These are phyloP conservation scores for Tenrec ecaudatus DNA, from an alignment of 2,113 vertebrate genomes.

Conservation along the genomic window DNA sequence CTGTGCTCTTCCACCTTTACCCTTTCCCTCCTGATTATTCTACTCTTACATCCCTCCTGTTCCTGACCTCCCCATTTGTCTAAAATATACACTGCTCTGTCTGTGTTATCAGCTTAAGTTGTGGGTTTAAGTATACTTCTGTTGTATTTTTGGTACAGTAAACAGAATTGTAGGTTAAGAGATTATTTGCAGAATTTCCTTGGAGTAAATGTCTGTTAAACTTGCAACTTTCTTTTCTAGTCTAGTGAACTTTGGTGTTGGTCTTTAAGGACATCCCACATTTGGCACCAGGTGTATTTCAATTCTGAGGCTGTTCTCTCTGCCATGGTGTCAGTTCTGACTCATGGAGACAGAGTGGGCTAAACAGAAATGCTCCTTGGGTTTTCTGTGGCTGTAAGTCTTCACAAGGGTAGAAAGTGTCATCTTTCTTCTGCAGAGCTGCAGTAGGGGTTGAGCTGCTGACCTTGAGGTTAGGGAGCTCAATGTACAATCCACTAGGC, in stretches of 20 bases:
- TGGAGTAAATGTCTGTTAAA: not conserved
- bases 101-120: not conserved
- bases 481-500: too few relatives aligned
- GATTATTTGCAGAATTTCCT: not conserved
- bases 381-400: too few relatives aligned
- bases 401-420: too few relatives aligned
- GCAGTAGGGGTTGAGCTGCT: too few relatives aligned
- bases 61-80: not conserved
- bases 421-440: too few relatives aligned
- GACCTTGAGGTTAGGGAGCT: too few relatives aligned
- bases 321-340: too few relatives aligned
- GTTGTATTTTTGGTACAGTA: not conserved
- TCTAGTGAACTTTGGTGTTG: not conserved
- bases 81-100: not conserved
- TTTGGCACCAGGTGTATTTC: not conserved
- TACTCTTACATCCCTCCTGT: not conserved
- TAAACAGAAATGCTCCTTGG: too few relatives aligned
- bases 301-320: not conserved
- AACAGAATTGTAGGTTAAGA: not conserved
- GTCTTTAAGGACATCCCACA: not conserved
- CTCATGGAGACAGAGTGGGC: too few relatives aligned
- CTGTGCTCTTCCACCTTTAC: not conserved
- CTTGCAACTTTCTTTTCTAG: conserved; percentile 19
- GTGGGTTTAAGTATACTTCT: not conserved
- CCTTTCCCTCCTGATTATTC: not conserved